These are phyloP conservation scores for Hyposmocoma kahamanoa DNA, from an alignment of 1,140 invertebrate species.

Conservation along the genomic window DNA sequence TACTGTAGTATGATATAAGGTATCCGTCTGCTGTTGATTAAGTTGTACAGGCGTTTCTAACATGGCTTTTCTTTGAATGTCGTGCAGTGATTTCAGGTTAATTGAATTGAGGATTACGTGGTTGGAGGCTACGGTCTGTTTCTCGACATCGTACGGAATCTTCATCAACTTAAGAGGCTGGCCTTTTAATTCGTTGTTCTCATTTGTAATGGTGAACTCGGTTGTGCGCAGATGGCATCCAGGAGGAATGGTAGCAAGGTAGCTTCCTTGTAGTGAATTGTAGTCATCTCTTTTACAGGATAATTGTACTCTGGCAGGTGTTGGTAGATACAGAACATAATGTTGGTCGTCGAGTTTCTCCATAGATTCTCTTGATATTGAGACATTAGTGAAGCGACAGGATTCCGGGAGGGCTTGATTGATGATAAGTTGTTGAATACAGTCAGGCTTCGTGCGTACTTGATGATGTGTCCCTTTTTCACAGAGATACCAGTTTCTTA, in stretches of 20 bases:
- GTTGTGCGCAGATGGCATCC: conserved; percentile 14
- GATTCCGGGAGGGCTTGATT: conserved; percentile 14
- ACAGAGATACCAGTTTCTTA: conserved; percentile 19
- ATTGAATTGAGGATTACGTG: too few species aligned
- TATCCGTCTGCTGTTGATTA: too few species aligned
- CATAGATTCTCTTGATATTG: conserved; percentile 18
- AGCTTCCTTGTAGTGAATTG: conserved; percentile 19
- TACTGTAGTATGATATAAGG: too few species aligned
- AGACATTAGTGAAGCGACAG: conserved; percentile 16
- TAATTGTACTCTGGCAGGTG: conserved; percentile 15
- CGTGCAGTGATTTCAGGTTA: too few species aligned
- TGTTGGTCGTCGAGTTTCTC: conserved; percentile 25
- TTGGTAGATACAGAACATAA: conserved; percentile 22
- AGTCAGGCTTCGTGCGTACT: conserved; percentile 17
- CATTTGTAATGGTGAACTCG: conserved; percentile 22
- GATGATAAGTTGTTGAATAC: conserved; percentile 19
- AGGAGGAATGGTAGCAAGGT: conserved; percentile 16
- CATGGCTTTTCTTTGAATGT: too few species aligned
- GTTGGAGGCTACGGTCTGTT: too few species aligned
- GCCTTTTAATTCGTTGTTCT: conserved; percentile 19
- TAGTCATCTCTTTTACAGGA: conserved; percentile 16
- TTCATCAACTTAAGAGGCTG: conserved; percentile 23
- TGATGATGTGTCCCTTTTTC: conserved; percentile 12
- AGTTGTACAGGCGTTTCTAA: too few species aligned
- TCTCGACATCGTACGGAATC: too few species aligned